Conservation (phyloP, 2,797 vertebrate species). For the Silurus lanzhouensis region DNA sequence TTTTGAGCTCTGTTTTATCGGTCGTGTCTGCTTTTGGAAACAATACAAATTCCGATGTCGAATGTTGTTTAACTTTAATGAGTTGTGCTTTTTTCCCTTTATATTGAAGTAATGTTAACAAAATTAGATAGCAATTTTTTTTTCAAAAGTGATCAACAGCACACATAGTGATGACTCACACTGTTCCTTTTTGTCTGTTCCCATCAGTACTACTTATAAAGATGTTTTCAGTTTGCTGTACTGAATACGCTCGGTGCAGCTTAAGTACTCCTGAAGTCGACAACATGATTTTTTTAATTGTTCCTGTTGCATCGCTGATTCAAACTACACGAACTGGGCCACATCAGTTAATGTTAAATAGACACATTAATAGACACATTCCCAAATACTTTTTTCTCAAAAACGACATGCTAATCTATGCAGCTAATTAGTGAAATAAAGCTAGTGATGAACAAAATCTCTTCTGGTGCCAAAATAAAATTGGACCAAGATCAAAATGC, state of each 20-base stretch:
- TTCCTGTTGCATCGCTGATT: background rate
- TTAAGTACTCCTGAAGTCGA: background rate
- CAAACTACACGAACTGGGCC: background rate
- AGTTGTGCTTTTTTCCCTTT: background rate
- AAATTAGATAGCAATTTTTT: background rate
- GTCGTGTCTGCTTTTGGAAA: background rate
- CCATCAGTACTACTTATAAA: background rate
- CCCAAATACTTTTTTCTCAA: background rate
- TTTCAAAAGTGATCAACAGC: background rate
- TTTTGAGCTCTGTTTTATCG: background rate
- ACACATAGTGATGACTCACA: background rate
- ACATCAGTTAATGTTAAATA: background rate
- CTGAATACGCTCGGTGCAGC: background rate
- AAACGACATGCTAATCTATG: background rate
- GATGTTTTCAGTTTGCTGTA: conserved; percentile 6
- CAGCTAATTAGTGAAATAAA: background rate
- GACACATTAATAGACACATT: background rate
- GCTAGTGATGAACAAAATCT: background rate
- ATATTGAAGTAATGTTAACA: background rate
- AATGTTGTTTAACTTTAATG: background rate
- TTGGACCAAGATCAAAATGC: no score
- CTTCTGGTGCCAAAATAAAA: no score
- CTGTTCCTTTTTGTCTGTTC: background rate
- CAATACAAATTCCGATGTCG: background rate
- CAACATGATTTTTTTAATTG: background rate